These are phyloP conservation scores for Esox niger DNA, from an alignment of 2,113 vertebrate genomes.

Conservation along the genomic window DNA sequence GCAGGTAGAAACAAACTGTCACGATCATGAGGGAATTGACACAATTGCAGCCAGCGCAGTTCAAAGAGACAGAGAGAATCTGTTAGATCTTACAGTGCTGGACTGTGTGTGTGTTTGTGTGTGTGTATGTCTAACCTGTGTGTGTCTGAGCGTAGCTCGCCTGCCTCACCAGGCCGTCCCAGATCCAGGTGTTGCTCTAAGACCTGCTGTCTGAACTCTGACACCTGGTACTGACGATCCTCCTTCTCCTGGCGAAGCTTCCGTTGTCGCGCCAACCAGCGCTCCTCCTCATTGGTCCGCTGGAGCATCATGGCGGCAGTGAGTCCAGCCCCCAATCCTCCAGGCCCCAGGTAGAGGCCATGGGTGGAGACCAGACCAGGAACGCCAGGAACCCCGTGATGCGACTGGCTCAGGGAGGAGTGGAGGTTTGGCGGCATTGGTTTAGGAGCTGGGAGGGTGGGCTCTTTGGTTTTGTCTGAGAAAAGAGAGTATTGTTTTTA, in stretches of 20 bases:
- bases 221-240: constrained; percentile 95
- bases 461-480: constrained; percentile 93
- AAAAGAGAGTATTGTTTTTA: not conserved
- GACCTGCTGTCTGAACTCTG: constrained; percentile 95
- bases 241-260: constrained; percentile 96
- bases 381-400: constrained; percentile 81
- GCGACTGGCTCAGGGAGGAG: constrained; percentile 68
- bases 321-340: constrained; percentile 62
- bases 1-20: constrained; percentile 38
- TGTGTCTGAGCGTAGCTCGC: constrained; percentile 80
- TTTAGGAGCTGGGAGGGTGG: constrained; percentile 80
- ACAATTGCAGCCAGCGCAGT: not conserved
- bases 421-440: constrained; percentile 84
- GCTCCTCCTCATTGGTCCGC: constrained; percentile 93
- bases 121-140: constrained; percentile 74
- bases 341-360: constrained; percentile 79
- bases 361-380: constrained; percentile 87
- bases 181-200: constrained; percentile 95
- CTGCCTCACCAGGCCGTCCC: constrained; percentile 75
- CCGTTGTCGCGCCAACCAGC: constrained; percentile 92
- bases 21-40: constrained; percentile 22
- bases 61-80: not conserved
- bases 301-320: constrained; percentile 84
- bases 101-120: not conserved
- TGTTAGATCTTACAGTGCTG: not conserved